Conservation (phyloP, 2,113 vertebrate species). For the Zingel zingel region DNA sequence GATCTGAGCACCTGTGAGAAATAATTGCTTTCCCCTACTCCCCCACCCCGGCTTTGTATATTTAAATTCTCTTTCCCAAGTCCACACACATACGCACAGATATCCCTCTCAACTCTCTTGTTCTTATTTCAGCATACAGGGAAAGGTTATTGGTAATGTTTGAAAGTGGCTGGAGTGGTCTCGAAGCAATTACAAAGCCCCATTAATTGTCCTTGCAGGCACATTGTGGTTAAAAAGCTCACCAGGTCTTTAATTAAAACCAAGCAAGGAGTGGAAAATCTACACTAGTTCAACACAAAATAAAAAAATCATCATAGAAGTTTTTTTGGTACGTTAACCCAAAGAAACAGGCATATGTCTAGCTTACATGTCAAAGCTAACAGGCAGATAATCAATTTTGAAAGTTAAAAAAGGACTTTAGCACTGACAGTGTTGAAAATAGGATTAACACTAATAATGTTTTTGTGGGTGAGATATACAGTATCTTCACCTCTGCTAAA, state of each 20-base stretch:
- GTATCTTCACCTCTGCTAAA: background rate
- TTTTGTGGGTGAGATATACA: background rate
- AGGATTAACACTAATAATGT: background rate
- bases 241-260: conserved; percentile 62
- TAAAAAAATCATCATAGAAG: conserved; percentile 11
- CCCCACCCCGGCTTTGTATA: background rate
- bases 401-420: background rate
- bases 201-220: conserved; percentile 60
- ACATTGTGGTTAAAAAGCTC: conserved; percentile 45
- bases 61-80: conserved; percentile 15
- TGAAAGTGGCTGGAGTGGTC: conserved; percentile 52
- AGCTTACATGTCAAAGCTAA: conserved; percentile 22
- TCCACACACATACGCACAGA: background rate
- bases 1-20: conserved; percentile 24
- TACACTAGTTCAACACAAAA: conserved; percentile 11
- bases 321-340: conserved; percentile 17
- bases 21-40: conserved; percentile 40
- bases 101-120: background rate
- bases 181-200: conserved; percentile 62
- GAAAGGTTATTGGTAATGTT: conserved; percentile 53
- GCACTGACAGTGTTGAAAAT: too few species aligned
- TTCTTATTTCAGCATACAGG: conserved; percentile 19
- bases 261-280: conserved; percentile 27
- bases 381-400: background rate
- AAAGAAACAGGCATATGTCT: conserved; percentile 7